Percentiles rank a stretch among this genome's conserved stretches.
Evolutionary conservation across 2,888 invertebrate genomes (phyloP).

Genomic region (Sphaerolaimus hirsutus): DNA sequence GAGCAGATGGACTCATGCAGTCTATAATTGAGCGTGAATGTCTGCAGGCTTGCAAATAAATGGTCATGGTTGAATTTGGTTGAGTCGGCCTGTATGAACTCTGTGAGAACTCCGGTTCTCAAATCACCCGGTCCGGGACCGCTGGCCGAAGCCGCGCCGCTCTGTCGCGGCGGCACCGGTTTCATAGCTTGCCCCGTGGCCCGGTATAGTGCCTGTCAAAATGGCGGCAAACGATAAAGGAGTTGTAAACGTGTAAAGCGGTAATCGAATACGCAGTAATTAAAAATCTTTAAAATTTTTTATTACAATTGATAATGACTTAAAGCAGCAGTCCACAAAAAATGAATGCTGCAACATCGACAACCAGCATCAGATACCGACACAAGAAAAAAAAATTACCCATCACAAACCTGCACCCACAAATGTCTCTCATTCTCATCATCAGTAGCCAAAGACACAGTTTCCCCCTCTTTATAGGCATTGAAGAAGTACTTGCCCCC

Average conservation of each 20-base stretch:
- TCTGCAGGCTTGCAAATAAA: slow-evolving; percentile 70
- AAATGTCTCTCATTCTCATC: slow-evolving; percentile 91
- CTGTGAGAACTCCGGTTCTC: slow-evolving; percentile 32
- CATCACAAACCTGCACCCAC: slow-evolving; percentile 56
- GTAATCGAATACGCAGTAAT: too few relatives aligned
- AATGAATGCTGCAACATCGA: too few relatives aligned
- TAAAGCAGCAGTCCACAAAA: too few relatives aligned
- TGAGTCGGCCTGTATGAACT: slow-evolving; percentile 95
- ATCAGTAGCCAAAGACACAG: slow-evolving; percentile 75
- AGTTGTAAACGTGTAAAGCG: too few relatives aligned
- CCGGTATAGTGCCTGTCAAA: too few relatives aligned
- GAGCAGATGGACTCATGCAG: slow-evolving; percentile 94
- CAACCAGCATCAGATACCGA: neutral
- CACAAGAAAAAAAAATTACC: neutral
- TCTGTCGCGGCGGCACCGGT: slow-evolving; percentile 56
- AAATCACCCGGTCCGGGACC: neutral
- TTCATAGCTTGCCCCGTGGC: slow-evolving; percentile 99
- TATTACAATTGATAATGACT: too few relatives aligned
- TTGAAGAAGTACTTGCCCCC: slow-evolving; percentile 89
- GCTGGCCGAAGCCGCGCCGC: slow-evolving; percentile 11
- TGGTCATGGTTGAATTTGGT: slow-evolving; percentile 84
- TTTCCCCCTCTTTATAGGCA: slow-evolving; percentile 90
- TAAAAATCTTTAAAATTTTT: too few relatives aligned
- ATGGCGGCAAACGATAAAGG: too few relatives aligned
- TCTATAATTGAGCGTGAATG: slow-evolving; percentile 72